Evolutionary conservation across 2,113 vertebrate genomes (phyloP), one percentile per base, ranked within the genome.

Genomic region (Chauna torquata): DNA sequence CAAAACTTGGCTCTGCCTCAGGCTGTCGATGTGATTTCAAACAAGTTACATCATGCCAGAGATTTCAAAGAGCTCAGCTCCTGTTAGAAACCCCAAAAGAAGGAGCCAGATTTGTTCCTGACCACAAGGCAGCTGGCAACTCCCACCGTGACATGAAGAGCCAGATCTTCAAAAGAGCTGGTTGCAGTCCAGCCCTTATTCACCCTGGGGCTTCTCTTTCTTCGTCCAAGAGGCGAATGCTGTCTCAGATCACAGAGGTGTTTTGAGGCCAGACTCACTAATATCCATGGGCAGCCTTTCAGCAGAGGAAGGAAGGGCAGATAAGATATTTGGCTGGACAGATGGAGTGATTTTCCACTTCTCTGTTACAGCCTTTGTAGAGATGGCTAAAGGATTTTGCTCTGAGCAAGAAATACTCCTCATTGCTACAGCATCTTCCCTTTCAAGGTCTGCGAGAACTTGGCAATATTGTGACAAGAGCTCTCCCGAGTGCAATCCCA

Each of bases 51-150:
- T 87, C 92, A 88, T 76, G 84, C 32, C 90, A 93, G 75, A 70
- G 70, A 82, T 93, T 95, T 96, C 94, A 90, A 94, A 97, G 93
- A 92, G 45, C 71, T 97, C 75, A 34, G 30, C 57, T 94, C 66
- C 64, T 89, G 77, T 68, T 86, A 95, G 86, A 89, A 95, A 66
- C 34, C 24, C 19, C 32, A 54, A 50, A 76, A 45, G 42, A 52
- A 19, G 14, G 8, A 74, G 38, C 30, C 77, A 84, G 84, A 76
- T 95, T 87, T 97, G 77, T 72, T 96, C 89, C 84, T 95, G 89
- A 79, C 96, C 89, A 76, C 0, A 0, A 96, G 91, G 84, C 88
- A 83, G 82, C 88, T 83, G 88, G 80, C 91, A 92, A 17, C 68
- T 92, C 93, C 93, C 78, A 81, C 85, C 94, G 90, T 50, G 96